Evolutionary conservation across 2,113 vertebrate species (phyloP).

Genomic region (Zosterops borbonicus): DNA sequence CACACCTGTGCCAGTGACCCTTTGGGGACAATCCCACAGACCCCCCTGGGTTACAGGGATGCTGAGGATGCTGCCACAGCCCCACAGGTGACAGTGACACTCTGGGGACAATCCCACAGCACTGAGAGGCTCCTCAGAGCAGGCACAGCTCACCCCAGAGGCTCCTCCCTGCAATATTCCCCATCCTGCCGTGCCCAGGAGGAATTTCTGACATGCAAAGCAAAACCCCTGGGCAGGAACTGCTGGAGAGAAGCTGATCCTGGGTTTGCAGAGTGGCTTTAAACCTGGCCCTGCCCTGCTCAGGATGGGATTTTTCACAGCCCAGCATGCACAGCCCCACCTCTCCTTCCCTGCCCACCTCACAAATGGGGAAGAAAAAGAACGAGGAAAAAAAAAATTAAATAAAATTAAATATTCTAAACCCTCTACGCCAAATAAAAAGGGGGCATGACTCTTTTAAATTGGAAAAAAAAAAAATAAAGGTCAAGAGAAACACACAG

Average conservation of each 20-base stretch:
- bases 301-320: not conserved
- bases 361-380: conserved; percentile 12
- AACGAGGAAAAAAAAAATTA: not conserved
- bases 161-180: not conserved
- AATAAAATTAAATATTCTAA: not conserved
- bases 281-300: not conserved
- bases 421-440: conserved; percentile 56
- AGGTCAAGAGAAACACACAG: conserved; percentile 74
- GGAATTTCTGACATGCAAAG: not conserved
- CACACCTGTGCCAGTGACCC: not conserved
- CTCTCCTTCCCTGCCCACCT: conserved; percentile 3
- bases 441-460: conserved; percentile 15
- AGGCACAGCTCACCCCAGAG: not conserved
- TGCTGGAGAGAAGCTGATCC: not conserved
- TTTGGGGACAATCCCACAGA: not conserved
- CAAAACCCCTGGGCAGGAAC: not conserved
- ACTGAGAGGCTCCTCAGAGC: not conserved
- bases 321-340: conserved; percentile 55
- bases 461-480: conserved; percentile 34
- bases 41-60: not conserved
- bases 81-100: not conserved
- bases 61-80: not conserved
- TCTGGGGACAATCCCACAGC: not conserved
- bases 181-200: fast-evolving
- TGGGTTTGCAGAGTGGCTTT: not conserved